Conservation (phyloP, 2,113 vertebrate genomes). For the Tragelaphus buxtoni region DNA sequence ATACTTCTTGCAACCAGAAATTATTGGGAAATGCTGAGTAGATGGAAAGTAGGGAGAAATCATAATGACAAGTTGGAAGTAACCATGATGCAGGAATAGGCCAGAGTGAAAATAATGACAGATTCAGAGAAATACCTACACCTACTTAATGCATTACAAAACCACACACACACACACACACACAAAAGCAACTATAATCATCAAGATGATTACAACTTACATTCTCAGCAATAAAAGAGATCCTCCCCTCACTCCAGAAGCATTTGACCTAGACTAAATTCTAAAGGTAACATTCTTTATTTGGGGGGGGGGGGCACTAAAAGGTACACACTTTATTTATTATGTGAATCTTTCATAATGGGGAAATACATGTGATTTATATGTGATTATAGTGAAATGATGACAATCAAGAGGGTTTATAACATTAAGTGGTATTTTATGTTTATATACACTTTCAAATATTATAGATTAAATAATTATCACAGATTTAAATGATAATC, state of each 20-base stretch:
- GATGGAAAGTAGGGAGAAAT: not conserved
- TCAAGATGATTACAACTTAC: not conserved
- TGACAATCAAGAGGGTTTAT: not conserved
- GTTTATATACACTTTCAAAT: conserved; percentile 10
- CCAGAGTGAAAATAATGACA: not conserved
- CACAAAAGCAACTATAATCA: not conserved
- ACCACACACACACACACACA: not conserved
- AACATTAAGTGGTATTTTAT: not conserved
- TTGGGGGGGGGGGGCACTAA: not conserved
- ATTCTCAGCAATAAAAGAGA: not conserved
- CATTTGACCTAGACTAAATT: not conserved
- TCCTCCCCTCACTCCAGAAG: not conserved
- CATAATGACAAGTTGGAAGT: not conserved
- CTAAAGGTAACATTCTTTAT: not conserved
- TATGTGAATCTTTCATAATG: not conserved
- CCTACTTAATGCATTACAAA: not conserved
- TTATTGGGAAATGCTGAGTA: not conserved
- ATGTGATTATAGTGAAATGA: conserved; percentile 4
- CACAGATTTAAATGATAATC: conserved; percentile 8
- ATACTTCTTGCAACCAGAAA: not conserved
- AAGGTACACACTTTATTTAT: not conserved
- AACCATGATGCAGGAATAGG: not conserved
- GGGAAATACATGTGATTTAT: not conserved
- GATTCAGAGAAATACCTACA: not conserved
- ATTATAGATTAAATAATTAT: conserved; percentile 31